Evolutionary conservation across 2,113 vertebrate species (phyloP), one percentile per base, ranked within the genome.

Genomic region (Puma concolor): DNA sequence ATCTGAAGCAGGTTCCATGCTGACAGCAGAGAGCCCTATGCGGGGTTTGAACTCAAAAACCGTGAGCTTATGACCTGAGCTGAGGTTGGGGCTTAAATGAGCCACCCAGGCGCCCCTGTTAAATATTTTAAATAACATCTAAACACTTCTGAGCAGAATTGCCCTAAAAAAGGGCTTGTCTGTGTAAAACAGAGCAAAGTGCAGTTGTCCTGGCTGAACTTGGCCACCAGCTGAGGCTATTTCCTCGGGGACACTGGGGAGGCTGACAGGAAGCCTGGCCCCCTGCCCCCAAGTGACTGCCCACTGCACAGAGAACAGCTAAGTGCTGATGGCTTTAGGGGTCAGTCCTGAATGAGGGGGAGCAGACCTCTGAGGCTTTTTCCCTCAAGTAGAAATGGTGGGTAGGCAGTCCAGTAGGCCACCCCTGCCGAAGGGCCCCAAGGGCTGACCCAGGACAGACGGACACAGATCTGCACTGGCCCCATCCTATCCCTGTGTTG

Each of bases 191-290:
- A 54, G 79, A 9, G 7, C 27, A 9, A 64, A 36, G 83, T 5
- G 3, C 11, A 60, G 38, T 21, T 7, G 41, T n/a, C 38, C 25
- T 33, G 1, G 27, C 4, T 29, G 38, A 50, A 25, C 82, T 29
- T 1, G 4, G n/a, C 41, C 41, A 12, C 69, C n/a, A 5, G 11
- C 10, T 8, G 31, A 36, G 33, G 60, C 76, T 36, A 0, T 29
- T 69, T 17, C 79, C 29, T n/a, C 0, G 0, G n/a, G 77, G 50
- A 76, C 5, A 7, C 0, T 12, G 0, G 50, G 38, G 31, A 12
- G 41, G n/a, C 29, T 0, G 0, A 1, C 8, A 84, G 79, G 87
- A 76, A 66, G 66, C 15, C 66, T 2, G 33, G 12, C 23, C 66
- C 10, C 15, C 69, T 2, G 4, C 36, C 69, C 69, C 17, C 8